These are phyloP conservation scores for Campoplex nolae DNA, from an alignment of 2,888 invertebrate species.

Conservation along the genomic window DNA sequence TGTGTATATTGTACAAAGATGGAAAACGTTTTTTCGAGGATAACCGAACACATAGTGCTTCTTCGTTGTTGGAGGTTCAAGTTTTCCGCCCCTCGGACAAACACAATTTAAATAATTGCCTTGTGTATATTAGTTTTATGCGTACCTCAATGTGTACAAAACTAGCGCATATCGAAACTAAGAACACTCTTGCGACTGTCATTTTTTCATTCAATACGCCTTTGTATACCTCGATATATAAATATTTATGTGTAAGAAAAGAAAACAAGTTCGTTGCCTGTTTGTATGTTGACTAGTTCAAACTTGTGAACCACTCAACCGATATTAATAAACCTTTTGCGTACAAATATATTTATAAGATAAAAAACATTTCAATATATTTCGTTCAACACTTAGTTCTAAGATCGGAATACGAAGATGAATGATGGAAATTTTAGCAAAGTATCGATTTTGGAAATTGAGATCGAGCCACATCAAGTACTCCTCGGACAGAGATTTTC, in stretches of 20 bases:
- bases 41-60: background rate
- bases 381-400: no score
- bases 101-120: background rate
- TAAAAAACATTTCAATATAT: background rate
- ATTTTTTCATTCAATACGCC: slow-evolving; percentile 20
- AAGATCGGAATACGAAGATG: no score
- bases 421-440: no score
- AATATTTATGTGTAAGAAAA: slow-evolving; percentile 22
- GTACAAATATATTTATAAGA: background rate
- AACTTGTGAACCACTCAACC: background rate
- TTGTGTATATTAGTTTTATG: slow-evolving; percentile 37
- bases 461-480: no score
- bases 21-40: background rate
- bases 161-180: background rate
- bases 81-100: background rate
- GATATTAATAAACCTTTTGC: background rate
- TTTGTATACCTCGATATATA: slow-evolving; percentile 9
- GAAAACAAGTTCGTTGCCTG: background rate
- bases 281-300: background rate
- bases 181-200: slow-evolving; percentile 8
- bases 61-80: background rate
- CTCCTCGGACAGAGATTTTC: no score
- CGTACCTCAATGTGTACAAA: slow-evolving; percentile 18
- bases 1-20: slow-evolving; percentile 45
- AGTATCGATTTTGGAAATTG: no score